phyloP scores from a whole-genome alignment of 2,888 invertebrate species.

The Eugnorisma glareosa region DNA sequence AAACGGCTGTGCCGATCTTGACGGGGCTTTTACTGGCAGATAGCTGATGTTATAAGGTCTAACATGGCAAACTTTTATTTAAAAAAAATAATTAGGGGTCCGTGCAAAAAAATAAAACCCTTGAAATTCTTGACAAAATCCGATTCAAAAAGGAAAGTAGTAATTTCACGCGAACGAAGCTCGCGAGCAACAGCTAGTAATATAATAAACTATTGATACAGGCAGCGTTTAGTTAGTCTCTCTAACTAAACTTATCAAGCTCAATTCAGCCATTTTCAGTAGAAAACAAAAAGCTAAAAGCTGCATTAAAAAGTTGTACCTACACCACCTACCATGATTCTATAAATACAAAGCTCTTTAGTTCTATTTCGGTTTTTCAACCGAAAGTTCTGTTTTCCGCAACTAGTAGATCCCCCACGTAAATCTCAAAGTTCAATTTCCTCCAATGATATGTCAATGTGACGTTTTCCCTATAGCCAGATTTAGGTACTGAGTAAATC shows the following conservation, averaged over 20 bases:
- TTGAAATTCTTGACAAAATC: too few species aligned
- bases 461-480: constrained; percentile 10
- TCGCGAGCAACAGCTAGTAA: too few species aligned
- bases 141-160: too few species aligned
- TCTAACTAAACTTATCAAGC: not conserved
- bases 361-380: not conserved
- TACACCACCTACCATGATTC: not conserved
- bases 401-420: not conserved
- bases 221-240: not conserved
- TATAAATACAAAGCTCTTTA: constrained; percentile 4
- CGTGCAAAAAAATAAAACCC: too few species aligned
- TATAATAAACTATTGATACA: not conserved
- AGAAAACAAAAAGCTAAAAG: not conserved
- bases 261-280: not conserved
- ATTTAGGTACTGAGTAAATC: constrained; percentile 28
- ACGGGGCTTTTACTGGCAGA: too few species aligned
- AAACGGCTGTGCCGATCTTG: too few species aligned
- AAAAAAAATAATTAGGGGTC: too few species aligned
- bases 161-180: too few species aligned
- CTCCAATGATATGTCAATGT: constrained; percentile 11
- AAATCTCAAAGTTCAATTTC: constrained; percentile 9
- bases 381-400: not conserved
- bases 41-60: too few species aligned
- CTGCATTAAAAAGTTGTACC: not conserved
- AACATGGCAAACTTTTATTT: too few species aligned